Evolutionary conservation across 1,140 invertebrate genomes (phyloP).

Genomic region (Glomeris maerens): DNA sequence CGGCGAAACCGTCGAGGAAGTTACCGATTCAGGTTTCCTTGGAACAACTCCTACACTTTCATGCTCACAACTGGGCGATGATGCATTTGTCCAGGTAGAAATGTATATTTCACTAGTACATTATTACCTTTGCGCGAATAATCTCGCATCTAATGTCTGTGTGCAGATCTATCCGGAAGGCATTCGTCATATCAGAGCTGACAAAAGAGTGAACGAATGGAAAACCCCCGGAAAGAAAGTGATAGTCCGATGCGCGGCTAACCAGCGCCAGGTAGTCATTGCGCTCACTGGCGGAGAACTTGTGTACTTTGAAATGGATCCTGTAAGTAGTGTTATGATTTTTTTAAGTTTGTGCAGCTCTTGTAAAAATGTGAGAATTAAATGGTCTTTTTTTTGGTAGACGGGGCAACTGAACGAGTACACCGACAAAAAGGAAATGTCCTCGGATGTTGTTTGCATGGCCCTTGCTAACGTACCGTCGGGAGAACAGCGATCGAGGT

Average conservation of each 20-base stretch:
- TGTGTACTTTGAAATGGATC: constrained; percentile 99
- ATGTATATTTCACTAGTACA: not conserved
- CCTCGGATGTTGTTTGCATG: constrained; percentile 96
- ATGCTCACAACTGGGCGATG: constrained; percentile 91
- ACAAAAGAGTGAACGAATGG: constrained; percentile 98
- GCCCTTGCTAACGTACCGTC: constrained; percentile 84
- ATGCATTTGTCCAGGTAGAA: constrained; percentile 85
- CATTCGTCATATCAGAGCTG: constrained; percentile 92
- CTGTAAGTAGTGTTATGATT: constrained; percentile 47
- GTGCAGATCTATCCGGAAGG: constrained; percentile 87
- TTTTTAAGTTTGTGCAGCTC: not conserved
- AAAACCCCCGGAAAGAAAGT: constrained; percentile 93
- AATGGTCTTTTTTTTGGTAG: constrained; percentile 35
- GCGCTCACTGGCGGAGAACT: constrained; percentile 93
- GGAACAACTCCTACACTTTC: constrained; percentile 95
- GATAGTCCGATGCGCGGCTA: constrained; percentile 95
- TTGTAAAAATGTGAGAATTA: not conserved
- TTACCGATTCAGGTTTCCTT: constrained; percentile 96
- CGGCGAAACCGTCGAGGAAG: constrained; percentile 99
- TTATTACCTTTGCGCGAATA: no score
- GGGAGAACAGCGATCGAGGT: constrained; percentile 89
- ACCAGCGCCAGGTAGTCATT: constrained; percentile 96
- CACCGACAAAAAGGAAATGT: constrained; percentile 91
- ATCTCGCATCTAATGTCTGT: constrained; percentile 13
- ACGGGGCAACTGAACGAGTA: constrained; percentile 97